Evolutionary conservation across 2,113 vertebrate genomes (phyloP), one percentile per base, ranked within the genome.

Genomic region (Lates calcarifer): DNA sequence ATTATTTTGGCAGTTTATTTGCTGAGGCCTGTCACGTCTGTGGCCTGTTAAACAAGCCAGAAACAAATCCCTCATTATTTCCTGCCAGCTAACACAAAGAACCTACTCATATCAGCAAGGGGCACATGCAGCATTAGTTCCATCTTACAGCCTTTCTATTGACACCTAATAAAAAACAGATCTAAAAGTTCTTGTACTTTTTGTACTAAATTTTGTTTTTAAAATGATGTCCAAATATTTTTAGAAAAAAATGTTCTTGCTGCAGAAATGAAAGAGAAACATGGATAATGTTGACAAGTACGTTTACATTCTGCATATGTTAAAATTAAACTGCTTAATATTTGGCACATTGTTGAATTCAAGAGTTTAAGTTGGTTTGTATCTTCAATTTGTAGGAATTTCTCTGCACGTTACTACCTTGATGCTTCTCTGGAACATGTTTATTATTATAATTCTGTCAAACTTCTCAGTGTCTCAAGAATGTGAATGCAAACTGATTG

Each of bases 21-120:
- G 31, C 0, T 3, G 24, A n/a, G 37, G 7, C 20, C 11, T 22
- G 45, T 35, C 6, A 5, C 31, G n/a, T n/a, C 2, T 53, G 18
- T 51, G 67, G 53, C 39, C 6, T 37, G n/a, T 45, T 28, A 68
- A 35, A 55, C 37, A 26, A 45, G 6, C 3, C 53, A 14, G 26
- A 53, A 41, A 56, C 5, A 65, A 66, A 72, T 77, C 53, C 22
- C n/a, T 78, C 17, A 58, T 51, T 29, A 31, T n/a, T 13, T 3
- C 5, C 12, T 28, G 31, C 26, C 62, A 73, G 37, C 11, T 1
- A 18, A 62, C 53, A 49, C 70, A 67, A 78, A 66, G 17, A 7
- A 9, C 6, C 13, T 0, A 24, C 20, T 68, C 45, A 61, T 41
- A 22, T 75, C 62, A 31, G 17, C 6, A 31, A 28, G 4, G 28